A percentile compares a stretch with the other conserved stretches of the same genome.
Conservation (phyloP, 1,140 invertebrate genomes). For the Microplitis mediator region DNA sequence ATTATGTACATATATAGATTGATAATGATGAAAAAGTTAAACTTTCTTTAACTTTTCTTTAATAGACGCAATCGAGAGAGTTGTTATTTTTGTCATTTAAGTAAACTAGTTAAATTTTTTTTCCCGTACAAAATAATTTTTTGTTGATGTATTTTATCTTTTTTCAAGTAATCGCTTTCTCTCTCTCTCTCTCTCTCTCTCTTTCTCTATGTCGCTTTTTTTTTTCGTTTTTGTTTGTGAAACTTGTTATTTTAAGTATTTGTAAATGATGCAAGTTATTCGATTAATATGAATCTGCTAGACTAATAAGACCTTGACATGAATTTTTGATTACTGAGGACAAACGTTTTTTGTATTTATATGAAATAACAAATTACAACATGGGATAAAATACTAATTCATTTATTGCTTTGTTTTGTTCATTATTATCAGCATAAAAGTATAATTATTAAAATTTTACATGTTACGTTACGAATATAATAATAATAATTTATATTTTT, state of each 20-base stretch:
- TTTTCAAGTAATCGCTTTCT: too few relatives aligned
- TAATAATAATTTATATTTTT: background rate
- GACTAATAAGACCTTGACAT: background rate
- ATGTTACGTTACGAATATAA: too few relatives aligned
- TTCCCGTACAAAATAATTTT: too few relatives aligned
- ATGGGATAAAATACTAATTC: background rate
- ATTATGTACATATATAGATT: too few relatives aligned
- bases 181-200: too few relatives aligned
- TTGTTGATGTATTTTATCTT: too few relatives aligned
- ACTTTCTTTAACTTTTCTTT: too few relatives aligned
- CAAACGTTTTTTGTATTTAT: background rate
- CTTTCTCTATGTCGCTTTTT: conserved; percentile 20
- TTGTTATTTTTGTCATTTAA: too few relatives aligned
- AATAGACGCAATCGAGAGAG: too few relatives aligned
- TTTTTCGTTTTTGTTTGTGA: background rate
- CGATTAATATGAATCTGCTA: background rate
- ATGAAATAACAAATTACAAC: background rate
- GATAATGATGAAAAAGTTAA: too few relatives aligned
- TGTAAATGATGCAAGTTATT: background rate
- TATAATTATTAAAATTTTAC: too few relatives aligned
- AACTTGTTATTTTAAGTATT: background rate
- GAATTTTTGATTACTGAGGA: background rate
- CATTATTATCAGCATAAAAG: background rate
- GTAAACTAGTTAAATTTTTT: too few relatives aligned
- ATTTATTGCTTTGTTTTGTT: background rate